Percentiles rank a stretch among this genome's conserved stretches.
phyloP scores from a whole-genome alignment of 2,888 invertebrate species.

The Atrina japonica region DNA sequence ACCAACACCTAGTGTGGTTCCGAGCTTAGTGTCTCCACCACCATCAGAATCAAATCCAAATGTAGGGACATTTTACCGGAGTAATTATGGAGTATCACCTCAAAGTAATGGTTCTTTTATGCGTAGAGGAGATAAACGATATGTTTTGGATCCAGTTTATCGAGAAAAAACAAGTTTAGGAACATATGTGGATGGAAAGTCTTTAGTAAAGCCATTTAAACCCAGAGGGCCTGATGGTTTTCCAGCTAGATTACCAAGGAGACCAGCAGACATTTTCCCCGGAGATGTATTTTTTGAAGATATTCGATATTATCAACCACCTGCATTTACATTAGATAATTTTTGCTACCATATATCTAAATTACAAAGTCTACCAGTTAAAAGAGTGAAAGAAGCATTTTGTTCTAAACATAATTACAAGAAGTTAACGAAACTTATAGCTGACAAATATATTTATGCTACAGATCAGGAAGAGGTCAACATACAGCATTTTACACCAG shows the following conservation, averaged over 20 bases:
- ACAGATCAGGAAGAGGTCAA: slow-evolving; percentile 42
- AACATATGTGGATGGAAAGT: slow-evolving; percentile 73
- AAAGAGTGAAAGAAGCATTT: slow-evolving; percentile 63
- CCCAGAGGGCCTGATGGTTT: slow-evolving; percentile 74
- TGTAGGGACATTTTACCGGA: slow-evolving; percentile 45
- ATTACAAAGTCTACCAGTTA: slow-evolving; percentile 61
- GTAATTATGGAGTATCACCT: slow-evolving; percentile 47
- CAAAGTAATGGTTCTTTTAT: slow-evolving; percentile 59
- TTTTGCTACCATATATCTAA: slow-evolving; percentile 72
- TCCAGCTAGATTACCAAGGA: slow-evolving; percentile 64
- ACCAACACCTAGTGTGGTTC: slow-evolving; percentile 66
- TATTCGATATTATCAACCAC: slow-evolving; percentile 65
- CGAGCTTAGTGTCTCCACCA: slow-evolving; percentile 68
- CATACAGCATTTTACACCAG: slow-evolving; percentile 59
- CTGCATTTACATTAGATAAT: slow-evolving; percentile 75
- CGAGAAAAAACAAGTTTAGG: slow-evolving; percentile 68
- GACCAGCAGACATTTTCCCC: slow-evolving; percentile 61
- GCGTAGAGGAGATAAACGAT: slow-evolving; percentile 66
- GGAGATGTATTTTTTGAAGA: slow-evolving; percentile 65
- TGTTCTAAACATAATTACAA: slow-evolving; percentile 75
- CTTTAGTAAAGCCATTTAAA: slow-evolving; percentile 71
- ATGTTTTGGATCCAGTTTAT: slow-evolving; percentile 68
- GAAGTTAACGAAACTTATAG: slow-evolving; percentile 73
- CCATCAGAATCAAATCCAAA: slow-evolving; percentile 68
- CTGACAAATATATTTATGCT: slow-evolving; percentile 53